Conservation (phyloP, 2,113 vertebrate genomes). For the Bufo bufo region DNA sequence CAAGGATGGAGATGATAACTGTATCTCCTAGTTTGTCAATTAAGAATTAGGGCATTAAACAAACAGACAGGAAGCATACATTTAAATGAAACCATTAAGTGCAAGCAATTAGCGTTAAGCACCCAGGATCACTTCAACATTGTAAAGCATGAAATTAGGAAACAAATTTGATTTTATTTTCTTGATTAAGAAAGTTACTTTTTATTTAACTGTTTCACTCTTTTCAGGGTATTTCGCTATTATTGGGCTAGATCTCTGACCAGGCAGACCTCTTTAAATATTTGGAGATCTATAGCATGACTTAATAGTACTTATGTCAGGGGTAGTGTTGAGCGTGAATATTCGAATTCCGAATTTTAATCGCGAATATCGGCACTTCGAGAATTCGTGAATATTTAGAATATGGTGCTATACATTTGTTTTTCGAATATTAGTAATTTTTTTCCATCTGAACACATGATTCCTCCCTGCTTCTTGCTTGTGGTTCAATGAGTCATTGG, state of each 20-base stretch:
- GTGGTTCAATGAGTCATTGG: no score
- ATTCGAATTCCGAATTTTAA: no score
- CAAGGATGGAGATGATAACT: slow-evolving; percentile 60
- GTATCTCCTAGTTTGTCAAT: slow-evolving; percentile 58
- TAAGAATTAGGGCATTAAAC: slow-evolving; percentile 60
- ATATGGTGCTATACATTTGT: no score
- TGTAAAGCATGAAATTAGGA: slow-evolving; percentile 47
- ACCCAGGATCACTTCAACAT: slow-evolving; percentile 42
- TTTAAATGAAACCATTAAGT: slow-evolving; percentile 43
- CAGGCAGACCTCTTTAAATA: no score
- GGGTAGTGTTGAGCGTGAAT: no score
- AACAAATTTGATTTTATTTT: slow-evolving; percentile 43
- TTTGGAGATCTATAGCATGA: no score
- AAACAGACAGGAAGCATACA: slow-evolving; percentile 35
- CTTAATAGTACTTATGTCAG: no score
- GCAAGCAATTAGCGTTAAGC: slow-evolving; percentile 41
- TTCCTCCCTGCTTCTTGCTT: no score
- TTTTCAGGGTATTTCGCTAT: neutral
- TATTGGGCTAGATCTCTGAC: neutral
- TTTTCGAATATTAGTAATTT: no score
- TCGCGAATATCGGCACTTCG: no score
- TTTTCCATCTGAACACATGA: no score
- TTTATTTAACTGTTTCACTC: slow-evolving; percentile 2
- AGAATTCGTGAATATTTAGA: no score
- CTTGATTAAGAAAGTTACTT: slow-evolving; percentile 30